Base-by-base conservation (phyloP, 2,888 invertebrate genomes). In the Tyria jacobaeae region DNA sequence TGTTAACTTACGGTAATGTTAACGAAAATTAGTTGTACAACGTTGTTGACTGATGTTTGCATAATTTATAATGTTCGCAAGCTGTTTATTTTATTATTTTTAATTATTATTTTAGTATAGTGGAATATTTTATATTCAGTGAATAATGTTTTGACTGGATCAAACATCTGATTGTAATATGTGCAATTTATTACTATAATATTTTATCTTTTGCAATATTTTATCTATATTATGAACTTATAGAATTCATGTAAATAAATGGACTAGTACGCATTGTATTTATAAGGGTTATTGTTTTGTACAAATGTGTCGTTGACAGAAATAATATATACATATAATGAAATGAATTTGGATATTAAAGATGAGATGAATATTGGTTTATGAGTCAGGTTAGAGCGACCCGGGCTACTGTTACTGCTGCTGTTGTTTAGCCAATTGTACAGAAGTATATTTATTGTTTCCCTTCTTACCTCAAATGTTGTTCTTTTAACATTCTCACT, bases 61-160 rank as follows among this genome's bases (percentile, higher is more conserved):
- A 87, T 91, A 86, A 89, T 89, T 89, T 89, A 88, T 89, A 80
- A 83, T 80, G 82, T 85, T 86, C 78, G 80, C 84, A 82, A 81
- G 80, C 83, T 82, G 75, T 80, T 86, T 83, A 85, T 87, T 86
- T 81, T 83, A 59, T 63, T 80, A 80, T 81, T 84, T 86, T 75
- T 63, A 84, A 77, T 76, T 83, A 75, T 73, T 60, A 60, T 76
- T 74, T 54, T 74, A 80, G 75, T 73, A 34, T 73, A 79, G 81
- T 73, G 71, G 41, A 54, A 75, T 75, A 76, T 82, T 75, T 73
- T 82, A 80, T 79, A 79, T 81, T 79, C 74, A 80, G 71, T 78
- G 75, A 74, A 75, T 73, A 71, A 78, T 79, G 80, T 87, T 91
- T 92, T 92, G 92, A 92, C 92, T 92, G 92, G 92, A 92, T 93